A percentile compares a stretch with the other conserved stretches of the same genome.
phyloP scores from a whole-genome alignment of 2,888 invertebrate species.

The Nomada hirtipes region DNA sequence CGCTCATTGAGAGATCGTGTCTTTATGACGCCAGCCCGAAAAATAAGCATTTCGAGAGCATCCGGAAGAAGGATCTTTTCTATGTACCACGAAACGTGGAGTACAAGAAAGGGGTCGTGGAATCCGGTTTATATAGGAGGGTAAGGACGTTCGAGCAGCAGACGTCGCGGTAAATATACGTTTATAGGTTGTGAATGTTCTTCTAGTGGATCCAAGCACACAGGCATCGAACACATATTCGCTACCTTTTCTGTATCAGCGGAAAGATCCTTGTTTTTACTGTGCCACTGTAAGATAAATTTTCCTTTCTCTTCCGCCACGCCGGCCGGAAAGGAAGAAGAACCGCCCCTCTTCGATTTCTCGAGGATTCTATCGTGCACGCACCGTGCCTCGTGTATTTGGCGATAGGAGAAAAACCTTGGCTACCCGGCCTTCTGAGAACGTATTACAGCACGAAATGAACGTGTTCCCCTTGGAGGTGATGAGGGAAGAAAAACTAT shows the following conservation, averaged over 20 bases:
- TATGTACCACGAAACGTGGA: constrained; percentile 13
- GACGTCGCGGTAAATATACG: constrained; percentile 57
- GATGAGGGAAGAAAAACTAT: constrained; percentile 10
- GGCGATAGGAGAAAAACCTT: constrained; percentile 19
- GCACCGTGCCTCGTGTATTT: not conserved
- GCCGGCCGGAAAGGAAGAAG: constrained; percentile 37
- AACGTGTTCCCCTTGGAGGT: not conserved
- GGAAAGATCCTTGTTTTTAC: constrained; percentile 52
- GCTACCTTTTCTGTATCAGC: constrained; percentile 34
- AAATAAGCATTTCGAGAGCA: constrained; percentile 66
- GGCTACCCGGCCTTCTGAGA: not conserved
- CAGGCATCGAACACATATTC: constrained; percentile 22
- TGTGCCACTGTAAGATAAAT: constrained; percentile 58
- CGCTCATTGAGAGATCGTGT: constrained; percentile 70
- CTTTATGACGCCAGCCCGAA: constrained; percentile 69
- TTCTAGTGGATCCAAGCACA: constrained; percentile 9
- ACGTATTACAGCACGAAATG: not conserved
- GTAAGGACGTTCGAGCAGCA: constrained; percentile 30
- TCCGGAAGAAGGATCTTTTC: constrained; percentile 38
- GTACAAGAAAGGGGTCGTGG: constrained; percentile 32
- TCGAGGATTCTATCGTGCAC: not conserved
- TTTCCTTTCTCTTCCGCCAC: constrained; percentile 32
- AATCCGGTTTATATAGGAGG: constrained; percentile 48
- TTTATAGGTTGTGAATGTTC: constrained; percentile 43
- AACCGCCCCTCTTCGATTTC: constrained; percentile 26